Percentiles rank a stretch among this genome's conserved stretches.
Conservation (phyloP, 2,113 vertebrate species). For the Eudorcas thomsonii region DNA sequence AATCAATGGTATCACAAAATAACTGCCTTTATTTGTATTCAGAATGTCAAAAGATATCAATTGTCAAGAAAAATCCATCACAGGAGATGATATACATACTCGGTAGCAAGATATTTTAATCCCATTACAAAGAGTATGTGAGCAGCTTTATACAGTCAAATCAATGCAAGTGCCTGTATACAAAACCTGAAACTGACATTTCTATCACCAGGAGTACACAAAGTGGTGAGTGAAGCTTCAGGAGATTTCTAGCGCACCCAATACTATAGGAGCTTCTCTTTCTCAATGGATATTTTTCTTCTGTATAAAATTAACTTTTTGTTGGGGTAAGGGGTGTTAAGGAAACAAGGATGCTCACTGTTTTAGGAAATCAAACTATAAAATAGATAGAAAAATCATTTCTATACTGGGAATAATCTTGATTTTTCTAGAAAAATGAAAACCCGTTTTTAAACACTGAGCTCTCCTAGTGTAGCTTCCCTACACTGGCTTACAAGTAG, state of each 20-base stretch:
- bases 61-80: not conserved
- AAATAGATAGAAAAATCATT: not conserved
- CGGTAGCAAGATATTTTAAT: not conserved
- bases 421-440: not conserved
- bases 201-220: not conserved
- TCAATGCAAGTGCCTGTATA: not conserved
- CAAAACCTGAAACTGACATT: not conserved
- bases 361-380: not conserved
- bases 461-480: not conserved
- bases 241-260: not conserved
- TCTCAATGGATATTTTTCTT: not conserved
- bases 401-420: not conserved
- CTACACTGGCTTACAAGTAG: not conserved
- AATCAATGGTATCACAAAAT: not conserved
- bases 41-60: constrained; percentile 6
- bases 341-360: not conserved
- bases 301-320: not conserved
- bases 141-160: not conserved
- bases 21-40: not conserved
- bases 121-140: not conserved
- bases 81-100: not conserved
- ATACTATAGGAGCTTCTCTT: not conserved
- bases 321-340: not conserved
- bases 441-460: not conserved
- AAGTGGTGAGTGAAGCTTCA: not conserved